Evolutionary conservation across 2,113 vertebrate genomes (phyloP), one percentile per base, ranked within the genome.

Genomic region (Rhea americana): DNA sequence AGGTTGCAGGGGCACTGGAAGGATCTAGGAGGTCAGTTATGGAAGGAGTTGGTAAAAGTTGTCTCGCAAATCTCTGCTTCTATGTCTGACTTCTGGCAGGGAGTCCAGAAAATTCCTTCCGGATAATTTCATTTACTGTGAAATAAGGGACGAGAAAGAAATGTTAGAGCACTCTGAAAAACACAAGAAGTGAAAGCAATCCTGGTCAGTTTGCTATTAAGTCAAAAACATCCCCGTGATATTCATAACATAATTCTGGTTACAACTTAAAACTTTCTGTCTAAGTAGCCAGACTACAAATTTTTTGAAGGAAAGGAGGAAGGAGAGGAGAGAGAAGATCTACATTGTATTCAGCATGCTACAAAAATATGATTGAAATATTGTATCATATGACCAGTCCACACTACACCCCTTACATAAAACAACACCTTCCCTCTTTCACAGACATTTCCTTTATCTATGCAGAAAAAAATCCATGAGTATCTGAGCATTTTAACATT

Each of bases 81-180:
- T 99, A 99, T 96, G 99, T 98, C 97, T 99, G 99, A 85, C 96
- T 99, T 98, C 98, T 98, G 95, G 98, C 96, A 71, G 99, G 98
- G 87, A 99, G 98, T 94, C 98, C 98, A 61, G 99, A 99, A 98
- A 99, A 99, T 96, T 99, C 99, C 97, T 99, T 99, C 97, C 99
- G 98, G 97, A 99, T 99, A 98, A 99, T 99, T 98, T 99, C 99
- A 28, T 99, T 99, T 96, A 99, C 99, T 99, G 97, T 45, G 94
- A 98, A 96, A 97, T 94, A 95, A 91, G 97, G 77, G 86, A 73
- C 93, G 43, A 92, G 48, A 79, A 86, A 83, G 59, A 95, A 74
- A 85, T 48, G 51, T 97, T 82, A 96, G 56, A 66, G 50, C 68
- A 55, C 26, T 77, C 83, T 35, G 61, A 78, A 82, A 83, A 41